Evolutionary conservation across 2,888 invertebrate genomes (phyloP), one percentile per base, ranked within the genome.

Genomic region (Limnephilus marmoratus): DNA sequence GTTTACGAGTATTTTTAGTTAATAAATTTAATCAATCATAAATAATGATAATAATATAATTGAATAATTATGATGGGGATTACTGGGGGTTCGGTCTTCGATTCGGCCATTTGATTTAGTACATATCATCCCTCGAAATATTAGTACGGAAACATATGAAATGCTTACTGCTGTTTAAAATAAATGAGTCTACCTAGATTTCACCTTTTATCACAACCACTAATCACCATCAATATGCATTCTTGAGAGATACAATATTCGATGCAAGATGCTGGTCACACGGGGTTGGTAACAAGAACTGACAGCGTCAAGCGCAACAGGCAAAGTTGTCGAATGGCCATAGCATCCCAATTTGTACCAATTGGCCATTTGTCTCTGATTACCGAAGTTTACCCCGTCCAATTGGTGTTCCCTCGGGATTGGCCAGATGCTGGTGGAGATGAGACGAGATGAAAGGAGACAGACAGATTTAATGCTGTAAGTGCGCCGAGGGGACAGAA

Each of bases 331-430:
- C 24, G 68, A 68, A 68, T 68, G 24, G 68, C n/a, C 68, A 24
- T n/a, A 24, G 31, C 34, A 24, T 18, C 34, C 37, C 83, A 83
- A 31, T 34, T 34, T 34, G 83, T 37, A 34, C 41, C 83, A 34
- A 37, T 83, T 83, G 83, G 24, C 34, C 37, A 24, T 34, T 41
- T 83, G 41, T 31, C 83, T 83, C 83, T 18, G 12, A 83, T 83
- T 83, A 83, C 37, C 18, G 83, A 83, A 83, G 41, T 83, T 41
- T 31, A 37, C 83, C 37, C 83, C 24, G 83, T 83, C 41, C 83
- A 83, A 83, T 83, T 83, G 37, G 41, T 34, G 83, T 34, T 83
- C 83, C 83, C 83, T 83, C 83, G 15, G 83, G 83, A 83, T 83
- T 83, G 83, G 83, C 37, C 37, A 34, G 83, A 83, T 9, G 68